phyloP scores from a whole-genome alignment of 2,888 invertebrate genomes.

The Lycocerus yunnanus region DNA sequence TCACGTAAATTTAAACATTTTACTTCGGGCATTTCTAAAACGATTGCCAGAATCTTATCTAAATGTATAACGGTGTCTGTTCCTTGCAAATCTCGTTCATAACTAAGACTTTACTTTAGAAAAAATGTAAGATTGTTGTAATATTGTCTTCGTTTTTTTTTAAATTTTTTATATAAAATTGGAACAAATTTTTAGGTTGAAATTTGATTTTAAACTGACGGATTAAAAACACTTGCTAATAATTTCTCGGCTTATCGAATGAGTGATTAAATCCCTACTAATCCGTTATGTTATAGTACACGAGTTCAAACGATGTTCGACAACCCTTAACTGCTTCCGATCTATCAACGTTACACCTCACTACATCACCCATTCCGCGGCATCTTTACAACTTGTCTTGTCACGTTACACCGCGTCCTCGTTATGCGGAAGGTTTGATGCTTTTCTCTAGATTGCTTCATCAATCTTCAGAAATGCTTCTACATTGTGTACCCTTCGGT shows the following conservation, averaged over 20 bases:
- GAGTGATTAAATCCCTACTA: conserved; percentile 44
- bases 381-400: conserved; percentile 48
- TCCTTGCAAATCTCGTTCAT: conserved; percentile 35
- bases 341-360: conserved; percentile 47
- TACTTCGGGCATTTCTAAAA: conserved; percentile 24
- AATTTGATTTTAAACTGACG: background rate
- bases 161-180: background rate
- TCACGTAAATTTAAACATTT: conserved; percentile 22
- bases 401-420: conserved; percentile 43
- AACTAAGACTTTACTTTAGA: conserved; percentile 27
- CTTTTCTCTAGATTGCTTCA: conserved; percentile 46
- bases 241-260: conserved; percentile 34
- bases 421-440: conserved; percentile 46
- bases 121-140: background rate
- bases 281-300: conserved; percentile 43
- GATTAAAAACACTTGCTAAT: conserved; percentile 16
- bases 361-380: conserved; percentile 42
- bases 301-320: conserved; percentile 43
- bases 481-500: conserved; percentile 36
- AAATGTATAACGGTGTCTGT: conserved; percentile 28
- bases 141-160: background rate
- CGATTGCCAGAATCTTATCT: conserved; percentile 30
- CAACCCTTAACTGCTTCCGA: conserved; percentile 42
- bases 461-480: conserved; percentile 41
- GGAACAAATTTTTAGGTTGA: background rate